Base-by-base conservation (phyloP, 2,888 invertebrate species). In the Lasioglossum pauxillum region DNA sequence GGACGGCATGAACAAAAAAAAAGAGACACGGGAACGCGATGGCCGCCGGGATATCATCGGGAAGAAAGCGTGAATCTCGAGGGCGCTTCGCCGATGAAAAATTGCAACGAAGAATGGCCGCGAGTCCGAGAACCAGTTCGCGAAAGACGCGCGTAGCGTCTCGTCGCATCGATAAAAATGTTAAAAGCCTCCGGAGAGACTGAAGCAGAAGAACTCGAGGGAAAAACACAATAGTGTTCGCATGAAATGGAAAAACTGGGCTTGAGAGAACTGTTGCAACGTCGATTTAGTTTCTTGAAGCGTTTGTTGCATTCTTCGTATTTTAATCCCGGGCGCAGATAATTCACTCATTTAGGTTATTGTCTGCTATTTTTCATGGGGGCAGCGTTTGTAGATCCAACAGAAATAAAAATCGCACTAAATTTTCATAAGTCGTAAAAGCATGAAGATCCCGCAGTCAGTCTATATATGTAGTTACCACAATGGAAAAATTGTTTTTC, bases 141-240 rank as follows among this genome's bases (percentile, higher is more conserved):
- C 19, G 49, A 73, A 73, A 71, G 27, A 60, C 14, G 27, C 31
- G 27, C 16, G 67, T 16, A 16, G 23, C 57, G 71, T 53, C 46
- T 64, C n/a, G n/a, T 60, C 14, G 46, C 31, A n/a, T n/a, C 53
- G 23, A 67, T 67, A 67, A 67, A 67, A 67, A 31, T 35, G 31
- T 67, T 35, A 35, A 67, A 67, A 27, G 67, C 67, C 16, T 84
- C 80, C 67, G 44, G 41, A 80, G 53, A n/a, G 53, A 82, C 82
- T 46, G 57, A 0, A 60, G 57, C 38, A 78, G 80, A 88, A 87
- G 80, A 82, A 82, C 78, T 44, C 81, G 82, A 81, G 67, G 10
- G 53, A 53, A 53, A n/a, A 53, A 53, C 53, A 53, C 53, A 53
- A 53, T 53, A n/a, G n/a, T 53, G 10, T n/a, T 53, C 53, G 53